These are phyloP conservation scores for Lepus timidus DNA, from an alignment of 2,113 vertebrate species.

Conservation along the genomic window DNA sequence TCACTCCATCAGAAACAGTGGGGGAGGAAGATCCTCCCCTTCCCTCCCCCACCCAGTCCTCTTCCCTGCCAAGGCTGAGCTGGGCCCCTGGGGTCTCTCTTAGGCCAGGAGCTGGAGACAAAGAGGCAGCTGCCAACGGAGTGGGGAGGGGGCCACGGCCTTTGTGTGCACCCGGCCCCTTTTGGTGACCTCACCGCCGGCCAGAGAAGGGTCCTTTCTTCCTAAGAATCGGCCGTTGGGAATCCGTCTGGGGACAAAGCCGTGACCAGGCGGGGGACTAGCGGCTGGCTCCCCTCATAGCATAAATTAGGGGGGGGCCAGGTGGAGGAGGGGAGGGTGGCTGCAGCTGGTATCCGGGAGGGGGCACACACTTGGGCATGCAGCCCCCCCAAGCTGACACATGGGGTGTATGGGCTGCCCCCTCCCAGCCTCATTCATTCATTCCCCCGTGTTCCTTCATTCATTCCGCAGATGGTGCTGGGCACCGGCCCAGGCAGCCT, in stretches of 20 bases:
- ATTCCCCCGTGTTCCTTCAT: accelerated
- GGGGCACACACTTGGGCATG: not conserved
- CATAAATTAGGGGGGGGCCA: conserved; percentile 53
- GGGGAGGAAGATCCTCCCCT: accelerated
- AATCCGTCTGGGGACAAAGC: conserved; percentile 75
- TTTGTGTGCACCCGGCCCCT: conserved; percentile 58
- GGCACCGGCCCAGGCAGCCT: not conserved
- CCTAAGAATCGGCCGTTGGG: conserved; percentile 66
- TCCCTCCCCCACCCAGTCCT: not conserved
- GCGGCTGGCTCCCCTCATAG: not conserved
- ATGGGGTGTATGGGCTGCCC: accelerated
- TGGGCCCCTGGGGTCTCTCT: conserved; percentile 54
- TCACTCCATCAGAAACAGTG: not conserved
- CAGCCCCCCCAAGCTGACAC: not conserved
- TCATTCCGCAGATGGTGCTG: not conserved
- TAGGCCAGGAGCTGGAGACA: conserved; percentile 48
- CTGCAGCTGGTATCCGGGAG: not conserved
- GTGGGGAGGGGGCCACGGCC: not conserved
- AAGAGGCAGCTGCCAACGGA: conserved; percentile 73
- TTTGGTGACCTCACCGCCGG: conserved; percentile 71
- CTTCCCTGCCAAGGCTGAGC: not conserved
- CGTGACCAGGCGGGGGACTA: conserved; percentile 30
- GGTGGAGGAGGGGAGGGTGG: not conserved
- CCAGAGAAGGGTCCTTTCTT: conserved; percentile 81
- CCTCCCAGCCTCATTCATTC: not conserved